Percentiles rank a stretch among this genome's conserved stretches.
Conservation (phyloP, 2,113 vertebrate species). For the Ptyas mucosa region DNA sequence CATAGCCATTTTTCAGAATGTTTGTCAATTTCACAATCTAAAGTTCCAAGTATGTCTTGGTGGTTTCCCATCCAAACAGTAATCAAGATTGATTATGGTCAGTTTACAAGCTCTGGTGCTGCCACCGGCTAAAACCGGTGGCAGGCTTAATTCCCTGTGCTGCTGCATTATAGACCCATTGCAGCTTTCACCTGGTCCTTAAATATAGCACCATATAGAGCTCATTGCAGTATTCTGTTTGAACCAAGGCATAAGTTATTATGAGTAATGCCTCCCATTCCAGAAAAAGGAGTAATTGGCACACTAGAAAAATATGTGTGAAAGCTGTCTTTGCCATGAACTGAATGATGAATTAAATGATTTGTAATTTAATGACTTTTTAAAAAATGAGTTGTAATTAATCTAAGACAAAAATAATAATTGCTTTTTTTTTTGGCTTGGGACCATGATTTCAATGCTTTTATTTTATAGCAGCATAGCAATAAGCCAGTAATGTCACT, state of each 20-base stretch:
- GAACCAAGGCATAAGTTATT: background rate
- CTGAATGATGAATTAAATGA: background rate
- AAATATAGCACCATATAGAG: background rate
- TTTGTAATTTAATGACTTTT: background rate
- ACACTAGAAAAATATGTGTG: background rate
- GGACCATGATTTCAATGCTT: background rate
- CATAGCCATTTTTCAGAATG: background rate
- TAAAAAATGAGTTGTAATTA: background rate
- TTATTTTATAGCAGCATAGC: background rate
- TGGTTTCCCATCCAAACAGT: background rate
- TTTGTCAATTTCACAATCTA: background rate
- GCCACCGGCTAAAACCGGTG: background rate
- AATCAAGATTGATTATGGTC: background rate
- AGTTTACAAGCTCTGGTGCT: background rate
- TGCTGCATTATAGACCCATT: background rate
- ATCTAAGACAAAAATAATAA: background rate
- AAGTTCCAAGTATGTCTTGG: background rate
- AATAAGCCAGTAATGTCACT: background rate
- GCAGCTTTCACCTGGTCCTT: background rate
- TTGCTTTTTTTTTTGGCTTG: background rate
- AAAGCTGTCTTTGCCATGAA: background rate
- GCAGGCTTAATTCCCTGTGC: background rate
- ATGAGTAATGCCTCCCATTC: background rate
- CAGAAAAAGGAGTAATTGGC: background rate
- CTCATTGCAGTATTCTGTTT: background rate